Evolutionary conservation across 1,140 invertebrate genomes (phyloP).

Genomic region (Aphis gossypii): DNA sequence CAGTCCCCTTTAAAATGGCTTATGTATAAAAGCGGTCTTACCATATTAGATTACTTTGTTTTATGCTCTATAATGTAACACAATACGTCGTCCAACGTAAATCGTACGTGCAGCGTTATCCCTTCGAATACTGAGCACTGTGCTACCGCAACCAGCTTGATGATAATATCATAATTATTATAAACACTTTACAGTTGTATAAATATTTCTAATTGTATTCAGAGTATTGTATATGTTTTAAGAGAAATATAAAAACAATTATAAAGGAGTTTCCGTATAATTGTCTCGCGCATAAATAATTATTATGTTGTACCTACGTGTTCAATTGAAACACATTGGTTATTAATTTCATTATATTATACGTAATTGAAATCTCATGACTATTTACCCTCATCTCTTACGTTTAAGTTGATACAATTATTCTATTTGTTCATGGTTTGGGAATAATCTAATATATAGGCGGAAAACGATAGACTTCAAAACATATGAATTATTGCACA

Average conservation of each 20-base stretch:
- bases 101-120: background rate
- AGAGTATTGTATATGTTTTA: background rate
- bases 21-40: slow-evolving; percentile 12
- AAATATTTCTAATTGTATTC: background rate
- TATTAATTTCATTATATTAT: background rate
- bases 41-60: slow-evolving; percentile 16
- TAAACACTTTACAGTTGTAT: background rate
- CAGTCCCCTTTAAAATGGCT: slow-evolving; percentile 17
- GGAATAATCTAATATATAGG: background rate
- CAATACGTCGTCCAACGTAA: slow-evolving; percentile 14
- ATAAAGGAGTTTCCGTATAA: background rate
- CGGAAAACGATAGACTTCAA: background rate
- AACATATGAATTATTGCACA: background rate
- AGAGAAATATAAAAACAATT: background rate
- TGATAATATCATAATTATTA: slow-evolving; percentile 1
- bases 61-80: slow-evolving; percentile 9
- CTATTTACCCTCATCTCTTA: background rate
- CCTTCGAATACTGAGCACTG: background rate
- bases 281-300: background rate
- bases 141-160: background rate
- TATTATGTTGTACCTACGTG: background rate
- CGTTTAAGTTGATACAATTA: background rate
- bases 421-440: background rate
- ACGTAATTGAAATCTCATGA: background rate
- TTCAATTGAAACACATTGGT: background rate